Percentiles rank a stretch among this genome's conserved stretches.
These are phyloP conservation scores for Cryptotis parvus DNA, from an alignment of 2,113 vertebrate genomes.

Conservation along the genomic window DNA sequence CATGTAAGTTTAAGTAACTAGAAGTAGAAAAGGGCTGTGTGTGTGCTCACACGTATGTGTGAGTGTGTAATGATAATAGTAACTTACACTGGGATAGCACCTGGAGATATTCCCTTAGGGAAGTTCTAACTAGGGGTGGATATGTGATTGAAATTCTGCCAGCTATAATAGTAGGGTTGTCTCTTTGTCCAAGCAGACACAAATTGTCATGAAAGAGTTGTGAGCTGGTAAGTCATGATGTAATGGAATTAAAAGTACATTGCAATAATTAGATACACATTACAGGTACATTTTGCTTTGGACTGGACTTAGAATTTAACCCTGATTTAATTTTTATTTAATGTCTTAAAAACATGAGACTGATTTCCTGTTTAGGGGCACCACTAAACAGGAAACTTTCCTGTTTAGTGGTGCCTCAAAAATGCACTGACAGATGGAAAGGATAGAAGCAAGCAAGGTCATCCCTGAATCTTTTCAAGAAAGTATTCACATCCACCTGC, in stretches of 20 bases:
- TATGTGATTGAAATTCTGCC: background rate
- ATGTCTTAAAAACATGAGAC: background rate
- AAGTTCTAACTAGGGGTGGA: background rate
- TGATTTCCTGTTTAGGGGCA: background rate
- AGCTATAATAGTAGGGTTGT: background rate
- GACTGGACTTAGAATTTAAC: background rate
- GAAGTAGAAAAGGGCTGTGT: background rate
- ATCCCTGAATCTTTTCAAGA: background rate
- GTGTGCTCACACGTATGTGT: background rate
- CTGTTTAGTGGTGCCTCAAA: background rate
- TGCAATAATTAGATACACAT: background rate
- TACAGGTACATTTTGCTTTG: background rate
- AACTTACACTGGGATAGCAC: too few relatives aligned
- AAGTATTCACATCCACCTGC: background rate
- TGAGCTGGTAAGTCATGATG: background rate
- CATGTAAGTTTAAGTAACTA: background rate
- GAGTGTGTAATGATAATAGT: too few relatives aligned
- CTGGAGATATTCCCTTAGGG: background rate
- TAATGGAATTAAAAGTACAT: background rate
- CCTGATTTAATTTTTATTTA: conserved; percentile 46
- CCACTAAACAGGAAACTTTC: too few relatives aligned
- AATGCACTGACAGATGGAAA: background rate
- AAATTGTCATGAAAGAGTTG: background rate
- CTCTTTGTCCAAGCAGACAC: background rate
- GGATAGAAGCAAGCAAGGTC: background rate